phyloP scores from a whole-genome alignment of 2,888 invertebrate genomes.

The Parasteatoda lunata region DNA sequence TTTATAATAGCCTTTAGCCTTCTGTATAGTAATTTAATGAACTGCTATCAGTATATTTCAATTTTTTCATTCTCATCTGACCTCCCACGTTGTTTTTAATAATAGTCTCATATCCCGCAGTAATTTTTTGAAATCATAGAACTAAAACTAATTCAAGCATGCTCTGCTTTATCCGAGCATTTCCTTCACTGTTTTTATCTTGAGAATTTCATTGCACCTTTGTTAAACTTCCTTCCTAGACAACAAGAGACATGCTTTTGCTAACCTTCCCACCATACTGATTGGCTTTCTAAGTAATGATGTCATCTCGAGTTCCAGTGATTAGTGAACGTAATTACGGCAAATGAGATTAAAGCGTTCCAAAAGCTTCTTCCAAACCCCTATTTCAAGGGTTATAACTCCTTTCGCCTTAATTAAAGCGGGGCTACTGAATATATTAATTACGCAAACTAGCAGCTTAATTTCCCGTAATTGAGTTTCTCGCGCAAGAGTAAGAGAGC shows the following conservation, averaged over 20 bases:
- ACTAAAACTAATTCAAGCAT: too few species aligned
- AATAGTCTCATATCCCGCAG: too few species aligned
- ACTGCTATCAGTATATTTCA: too few species aligned
- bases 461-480: slow-evolving; percentile 66
- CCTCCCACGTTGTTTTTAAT: too few species aligned
- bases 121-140: too few species aligned
- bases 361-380: slow-evolving; percentile 41
- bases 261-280: slow-evolving; percentile 39
- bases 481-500: slow-evolving; percentile 12
- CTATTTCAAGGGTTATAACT: slow-evolving; percentile 67
- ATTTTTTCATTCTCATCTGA: too few species aligned
- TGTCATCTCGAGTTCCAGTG: slow-evolving; percentile 54
- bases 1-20: too few species aligned
- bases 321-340: slow-evolving; percentile 66
- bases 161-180: background rate
- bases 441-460: slow-evolving; percentile 68
- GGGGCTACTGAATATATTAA: slow-evolving; percentile 67
- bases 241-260: slow-evolving; percentile 4
- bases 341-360: slow-evolving; percentile 58
- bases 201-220: background rate
- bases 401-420: slow-evolving; percentile 65
- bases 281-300: slow-evolving; percentile 66
- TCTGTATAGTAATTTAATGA: too few species aligned
- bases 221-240: background rate
- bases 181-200: background rate